Conservation (phyloP, 1,140 invertebrate species). For the Temnothorax longispinosus region DNA sequence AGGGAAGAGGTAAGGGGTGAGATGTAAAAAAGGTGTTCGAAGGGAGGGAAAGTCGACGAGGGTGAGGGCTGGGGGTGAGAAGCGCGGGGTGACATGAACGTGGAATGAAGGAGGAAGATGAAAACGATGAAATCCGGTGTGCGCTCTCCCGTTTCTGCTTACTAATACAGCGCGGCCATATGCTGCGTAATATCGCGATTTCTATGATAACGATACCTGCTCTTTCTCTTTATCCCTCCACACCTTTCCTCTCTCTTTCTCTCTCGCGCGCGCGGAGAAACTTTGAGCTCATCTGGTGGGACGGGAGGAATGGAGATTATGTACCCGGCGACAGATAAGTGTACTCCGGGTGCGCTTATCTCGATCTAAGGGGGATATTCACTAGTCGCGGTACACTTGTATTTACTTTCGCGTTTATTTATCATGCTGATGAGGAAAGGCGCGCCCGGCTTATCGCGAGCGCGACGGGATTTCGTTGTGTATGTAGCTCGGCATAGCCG, state of each 20-base stretch:
- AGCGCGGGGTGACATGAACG: not conserved
- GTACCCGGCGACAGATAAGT: conserved; percentile 50
- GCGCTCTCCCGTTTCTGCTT: conserved; percentile 54
- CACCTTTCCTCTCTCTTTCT: not conserved
- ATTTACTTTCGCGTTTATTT: conserved; percentile 61
- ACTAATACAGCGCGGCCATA: conserved; percentile 71
- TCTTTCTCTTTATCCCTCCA: conserved; percentile 5
- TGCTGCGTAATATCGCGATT: conserved; percentile 75
- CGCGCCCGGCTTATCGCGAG: conserved; percentile 24
- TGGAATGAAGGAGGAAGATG: conserved; percentile 18
- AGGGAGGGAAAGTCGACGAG: not conserved
- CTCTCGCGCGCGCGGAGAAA: conserved; percentile 7
- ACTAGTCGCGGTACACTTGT: conserved; percentile 46
- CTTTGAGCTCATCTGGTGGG: not conserved
- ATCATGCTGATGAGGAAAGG: conserved; percentile 63
- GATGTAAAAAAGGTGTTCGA: conserved; percentile 44
- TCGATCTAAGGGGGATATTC: conserved; percentile 61
- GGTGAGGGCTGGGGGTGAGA: not conserved
- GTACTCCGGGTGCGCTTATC: conserved; percentile 62
- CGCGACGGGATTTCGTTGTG: conserved; percentile 2
- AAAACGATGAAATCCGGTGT: conserved; percentile 62
- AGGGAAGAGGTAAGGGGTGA: not conserved
- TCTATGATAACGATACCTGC: conserved; percentile 73
- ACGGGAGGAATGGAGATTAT: conserved; percentile 52
- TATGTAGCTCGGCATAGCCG: not conserved